Evolutionary conservation across 2,888 invertebrate species (phyloP).

Genomic region (Tetheella fluctuosa): DNA sequence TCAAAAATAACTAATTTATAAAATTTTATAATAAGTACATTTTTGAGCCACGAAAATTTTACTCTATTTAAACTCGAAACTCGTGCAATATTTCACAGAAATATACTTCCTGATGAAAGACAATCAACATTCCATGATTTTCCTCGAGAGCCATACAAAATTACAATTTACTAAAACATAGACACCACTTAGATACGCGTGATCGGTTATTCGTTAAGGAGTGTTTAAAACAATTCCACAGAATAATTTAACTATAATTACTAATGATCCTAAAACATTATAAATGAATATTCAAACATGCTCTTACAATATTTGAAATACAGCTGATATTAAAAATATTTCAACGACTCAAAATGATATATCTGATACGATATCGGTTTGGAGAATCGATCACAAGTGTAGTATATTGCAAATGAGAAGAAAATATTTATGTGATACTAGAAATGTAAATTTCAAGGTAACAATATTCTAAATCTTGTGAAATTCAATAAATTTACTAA

Average conservation of each 20-base stretch:
- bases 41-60: too few relatives aligned
- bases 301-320: neutral
- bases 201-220: constrained; percentile 15
- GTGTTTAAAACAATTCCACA: constrained; percentile 32
- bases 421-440: neutral
- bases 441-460: too few relatives aligned
- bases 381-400: neutral
- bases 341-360: neutral
- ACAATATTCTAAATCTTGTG: too few relatives aligned
- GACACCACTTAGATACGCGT: constrained; percentile 23
- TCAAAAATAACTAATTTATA: too few relatives aligned
- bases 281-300: neutral
- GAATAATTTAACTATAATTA: constrained; percentile 15
- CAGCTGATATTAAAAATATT: neutral
- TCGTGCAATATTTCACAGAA: too few relatives aligned
- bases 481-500: too few relatives aligned
- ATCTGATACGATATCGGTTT: neutral
- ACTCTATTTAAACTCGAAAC: too few relatives aligned
- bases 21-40: too few relatives aligned
- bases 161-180: constrained; percentile 17
- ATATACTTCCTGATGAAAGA: neutral
- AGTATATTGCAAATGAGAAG: neutral
- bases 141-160: constrained; percentile 24
- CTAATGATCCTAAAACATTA: neutral
- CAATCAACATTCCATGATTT: neutral